These are phyloP conservation scores for Bombus consobrinus DNA, from an alignment of 1,140 invertebrate genomes.

Conservation along the genomic window DNA sequence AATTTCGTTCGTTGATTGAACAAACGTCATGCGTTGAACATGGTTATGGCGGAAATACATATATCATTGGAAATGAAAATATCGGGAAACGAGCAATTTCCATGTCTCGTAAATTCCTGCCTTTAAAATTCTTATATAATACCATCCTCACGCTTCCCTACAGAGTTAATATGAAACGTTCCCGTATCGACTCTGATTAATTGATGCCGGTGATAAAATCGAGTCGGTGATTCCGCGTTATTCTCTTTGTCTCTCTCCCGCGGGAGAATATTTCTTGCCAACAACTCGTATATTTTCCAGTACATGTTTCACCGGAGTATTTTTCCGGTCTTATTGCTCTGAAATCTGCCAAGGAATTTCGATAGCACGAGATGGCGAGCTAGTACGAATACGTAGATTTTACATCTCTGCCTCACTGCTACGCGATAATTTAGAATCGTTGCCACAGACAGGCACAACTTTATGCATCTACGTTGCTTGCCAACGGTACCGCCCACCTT, in stretches of 20 bases:
- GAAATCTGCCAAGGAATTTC: conserved; percentile 35
- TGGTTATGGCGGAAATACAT: conserved; percentile 6
- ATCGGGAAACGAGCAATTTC: conserved; percentile 17
- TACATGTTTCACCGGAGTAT: background rate
- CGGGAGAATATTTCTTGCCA: conserved; percentile 4
- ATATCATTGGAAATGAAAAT: conserved; percentile 32
- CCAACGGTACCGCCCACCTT: conserved; percentile 63
- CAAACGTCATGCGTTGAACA: background rate
- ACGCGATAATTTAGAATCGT: conserved; percentile 67
- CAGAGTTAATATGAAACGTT: conserved; percentile 19
- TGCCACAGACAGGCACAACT: conserved; percentile 51
- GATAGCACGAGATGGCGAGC: conserved; percentile 3
- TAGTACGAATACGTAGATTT: conserved; percentile 52
- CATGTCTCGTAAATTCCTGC: conserved; percentile 21
- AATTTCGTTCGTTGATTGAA: background rate
- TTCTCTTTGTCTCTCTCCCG: background rate
- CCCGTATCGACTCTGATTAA: conserved; percentile 19
- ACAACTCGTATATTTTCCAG: background rate
- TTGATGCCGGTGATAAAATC: background rate
- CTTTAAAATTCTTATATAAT: conserved; percentile 22
- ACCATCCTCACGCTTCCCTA: background rate
- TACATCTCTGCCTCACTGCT: conserved; percentile 1
- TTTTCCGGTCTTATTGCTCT: conserved; percentile 10
- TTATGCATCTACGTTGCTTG: conserved; percentile 64
- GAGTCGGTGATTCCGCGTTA: background rate